These are phyloP conservation scores for Blera fallax DNA, from an alignment of 2,888 invertebrate species.

Conservation along the genomic window DNA sequence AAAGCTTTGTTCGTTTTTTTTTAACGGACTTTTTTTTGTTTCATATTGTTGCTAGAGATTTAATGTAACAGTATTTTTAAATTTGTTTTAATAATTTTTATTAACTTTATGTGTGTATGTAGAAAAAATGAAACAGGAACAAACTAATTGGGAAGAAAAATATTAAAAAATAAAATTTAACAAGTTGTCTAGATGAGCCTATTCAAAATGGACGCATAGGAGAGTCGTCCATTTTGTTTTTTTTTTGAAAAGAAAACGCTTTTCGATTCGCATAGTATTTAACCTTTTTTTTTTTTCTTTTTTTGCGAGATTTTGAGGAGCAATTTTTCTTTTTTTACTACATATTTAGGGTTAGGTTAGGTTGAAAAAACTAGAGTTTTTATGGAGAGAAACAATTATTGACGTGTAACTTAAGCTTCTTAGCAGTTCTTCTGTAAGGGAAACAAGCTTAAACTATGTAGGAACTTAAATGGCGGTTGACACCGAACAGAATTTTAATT, in stretches of 20 bases:
- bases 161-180: background rate
- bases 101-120: background rate
- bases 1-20: slow-evolving; percentile 58
- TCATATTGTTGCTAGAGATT: background rate
- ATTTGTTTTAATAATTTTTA: background rate
- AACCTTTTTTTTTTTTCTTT: background rate
- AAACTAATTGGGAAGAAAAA: background rate
- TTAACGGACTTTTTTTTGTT: slow-evolving; percentile 23
- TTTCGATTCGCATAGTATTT: background rate
- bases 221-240: background rate
- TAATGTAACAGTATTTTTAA: background rate
- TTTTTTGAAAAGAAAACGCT: background rate
- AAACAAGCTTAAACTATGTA: background rate
- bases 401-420: no score
- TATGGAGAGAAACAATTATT: no score
- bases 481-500: no score
- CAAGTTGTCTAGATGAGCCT: background rate
- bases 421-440: no score
- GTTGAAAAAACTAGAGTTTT: background rate
- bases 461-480: background rate
- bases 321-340: background rate
- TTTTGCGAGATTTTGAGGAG: background rate
- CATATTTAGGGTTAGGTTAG: background rate
- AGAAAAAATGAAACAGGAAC: background rate
- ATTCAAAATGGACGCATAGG: background rate